Percentiles rank a stretch among this genome's conserved stretches.
These are phyloP conservation scores for Melitaea cinxia DNA, from an alignment of 1,140 invertebrate species.

Conservation along the genomic window DNA sequence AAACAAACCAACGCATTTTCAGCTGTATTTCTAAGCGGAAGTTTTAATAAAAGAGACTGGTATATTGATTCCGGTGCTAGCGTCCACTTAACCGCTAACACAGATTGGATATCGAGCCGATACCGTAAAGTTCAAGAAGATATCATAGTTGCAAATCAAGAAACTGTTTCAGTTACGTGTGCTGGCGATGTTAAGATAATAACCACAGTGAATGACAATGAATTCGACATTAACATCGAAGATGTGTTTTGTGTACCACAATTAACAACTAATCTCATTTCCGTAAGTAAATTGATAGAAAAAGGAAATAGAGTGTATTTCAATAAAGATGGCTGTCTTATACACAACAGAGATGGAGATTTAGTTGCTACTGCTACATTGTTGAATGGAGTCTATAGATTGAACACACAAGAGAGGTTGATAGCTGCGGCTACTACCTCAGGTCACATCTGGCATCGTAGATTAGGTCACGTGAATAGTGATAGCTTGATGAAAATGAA, in stretches of 20 bases:
- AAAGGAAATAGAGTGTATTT: slow-evolving; percentile 49
- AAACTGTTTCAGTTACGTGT: slow-evolving; percentile 37
- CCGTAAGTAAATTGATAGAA: slow-evolving; percentile 44
- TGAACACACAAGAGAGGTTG: slow-evolving; percentile 41
- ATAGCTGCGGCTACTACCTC: slow-evolving; percentile 30
- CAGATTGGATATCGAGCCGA: slow-evolving; percentile 29
- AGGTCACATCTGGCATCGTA: slow-evolving; percentile 38
- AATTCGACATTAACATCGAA: slow-evolving; percentile 29
- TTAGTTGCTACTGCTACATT: neutral
- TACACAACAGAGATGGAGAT: slow-evolving; percentile 38
- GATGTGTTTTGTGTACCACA: slow-evolving; percentile 40
- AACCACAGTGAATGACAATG: slow-evolving; percentile 26
- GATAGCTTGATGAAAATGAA: slow-evolving; percentile 50
- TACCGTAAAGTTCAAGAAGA: slow-evolving; percentile 30
- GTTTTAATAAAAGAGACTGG: slow-evolving; percentile 43
- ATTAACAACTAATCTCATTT: slow-evolving; percentile 47
- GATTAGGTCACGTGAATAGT: slow-evolving; percentile 42
- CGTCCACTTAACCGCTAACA: slow-evolving; percentile 45
- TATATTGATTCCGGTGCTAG: slow-evolving; percentile 30
- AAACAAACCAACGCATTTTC: slow-evolving; percentile 33
- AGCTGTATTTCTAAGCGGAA: slow-evolving; percentile 42
- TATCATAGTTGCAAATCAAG: slow-evolving; percentile 37
- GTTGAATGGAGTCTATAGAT: slow-evolving; percentile 42
- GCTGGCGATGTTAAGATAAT: slow-evolving; percentile 34
- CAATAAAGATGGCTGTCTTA: slow-evolving; percentile 7